A percentile compares a stretch with the other conserved stretches of the same genome.
Evolutionary conservation across 2,113 vertebrate genomes (phyloP).

Genomic region (Steatornis caripensis): DNA sequence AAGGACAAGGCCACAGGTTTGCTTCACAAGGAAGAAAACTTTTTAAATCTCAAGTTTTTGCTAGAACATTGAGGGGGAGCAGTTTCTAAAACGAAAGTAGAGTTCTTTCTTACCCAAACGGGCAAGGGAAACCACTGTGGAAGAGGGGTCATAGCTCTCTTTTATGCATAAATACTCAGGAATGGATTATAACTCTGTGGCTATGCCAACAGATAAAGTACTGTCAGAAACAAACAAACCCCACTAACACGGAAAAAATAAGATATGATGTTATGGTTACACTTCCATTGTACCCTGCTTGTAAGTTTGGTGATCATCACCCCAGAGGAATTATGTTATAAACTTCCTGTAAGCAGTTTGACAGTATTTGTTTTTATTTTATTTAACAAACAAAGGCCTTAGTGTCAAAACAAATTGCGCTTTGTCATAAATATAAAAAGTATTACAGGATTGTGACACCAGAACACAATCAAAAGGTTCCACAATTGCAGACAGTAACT

Average conservation of each 20-base stretch:
- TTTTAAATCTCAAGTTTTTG: not conserved
- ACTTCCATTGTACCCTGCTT: not conserved
- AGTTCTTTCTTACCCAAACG: not conserved
- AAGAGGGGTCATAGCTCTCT: not conserved
- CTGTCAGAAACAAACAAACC: not conserved
- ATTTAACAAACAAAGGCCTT: not conserved
- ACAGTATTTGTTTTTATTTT: not conserved
- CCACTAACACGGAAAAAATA: not conserved
- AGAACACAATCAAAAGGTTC: not conserved
- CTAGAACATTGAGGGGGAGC: not conserved
- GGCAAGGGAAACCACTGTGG: not conserved
- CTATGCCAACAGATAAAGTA: not conserved
- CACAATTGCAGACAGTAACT: not conserved
- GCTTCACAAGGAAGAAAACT: not conserved
- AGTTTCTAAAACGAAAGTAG: not conserved
- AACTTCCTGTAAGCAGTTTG: not conserved
- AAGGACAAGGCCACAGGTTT: not conserved
- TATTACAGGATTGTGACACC: not conserved
- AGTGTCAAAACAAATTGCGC: not conserved
- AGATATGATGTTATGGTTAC: not conserved
- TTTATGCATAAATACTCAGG: not conserved
- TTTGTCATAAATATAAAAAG: not conserved
- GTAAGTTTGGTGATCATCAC: not conserved
- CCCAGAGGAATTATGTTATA: not conserved
- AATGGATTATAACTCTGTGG: not conserved